Evolutionary conservation across 2,113 vertebrate genomes (phyloP).

Genomic region (Speoplatyrhinus poulsoni): DNA sequence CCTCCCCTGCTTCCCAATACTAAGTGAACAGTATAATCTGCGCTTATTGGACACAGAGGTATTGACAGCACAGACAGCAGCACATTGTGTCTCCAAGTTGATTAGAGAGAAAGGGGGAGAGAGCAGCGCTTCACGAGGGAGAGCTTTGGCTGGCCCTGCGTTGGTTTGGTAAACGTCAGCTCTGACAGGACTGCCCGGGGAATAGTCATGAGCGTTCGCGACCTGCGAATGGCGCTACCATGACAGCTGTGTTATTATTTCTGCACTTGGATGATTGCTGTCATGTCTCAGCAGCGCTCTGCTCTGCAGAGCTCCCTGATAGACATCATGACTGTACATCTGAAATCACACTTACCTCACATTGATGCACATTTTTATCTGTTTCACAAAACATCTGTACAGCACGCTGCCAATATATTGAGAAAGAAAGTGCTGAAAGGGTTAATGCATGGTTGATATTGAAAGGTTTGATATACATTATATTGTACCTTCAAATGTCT

Average conservation of each 20-base stretch:
- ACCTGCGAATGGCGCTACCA: constrained; percentile 18
- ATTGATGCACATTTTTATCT: too few species aligned
- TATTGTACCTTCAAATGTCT: background rate
- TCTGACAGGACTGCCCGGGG: constrained; percentile 59
- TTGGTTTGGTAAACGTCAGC: constrained; percentile 32
- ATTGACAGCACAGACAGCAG: constrained; percentile 43
- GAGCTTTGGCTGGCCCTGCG: constrained; percentile 33
- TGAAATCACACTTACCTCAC: too few species aligned
- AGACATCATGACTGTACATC: background rate
- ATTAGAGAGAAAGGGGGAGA: too few species aligned
- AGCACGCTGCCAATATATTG: too few species aligned
- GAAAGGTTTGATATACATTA: background rate
- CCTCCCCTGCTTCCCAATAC: constrained; percentile 21
- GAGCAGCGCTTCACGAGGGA: background rate
- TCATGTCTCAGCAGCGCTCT: constrained; percentile 44
- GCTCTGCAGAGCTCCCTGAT: background rate
- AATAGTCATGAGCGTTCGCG: constrained; percentile 33
- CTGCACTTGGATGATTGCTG: constrained; percentile 50
- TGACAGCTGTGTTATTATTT: constrained; percentile 48
- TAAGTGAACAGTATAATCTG: constrained; percentile 52
- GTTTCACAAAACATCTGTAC: too few species aligned
- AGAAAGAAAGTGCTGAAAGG: too few species aligned
- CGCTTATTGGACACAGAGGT: constrained; percentile 66
- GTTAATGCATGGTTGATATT: too few species aligned
- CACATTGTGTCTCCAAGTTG: constrained; percentile 29